A percentile compares a stretch with the other conserved stretches of the same genome.
Evolutionary conservation across 2,888 invertebrate genomes (phyloP).

Genomic region (Spialia ferax): DNA sequence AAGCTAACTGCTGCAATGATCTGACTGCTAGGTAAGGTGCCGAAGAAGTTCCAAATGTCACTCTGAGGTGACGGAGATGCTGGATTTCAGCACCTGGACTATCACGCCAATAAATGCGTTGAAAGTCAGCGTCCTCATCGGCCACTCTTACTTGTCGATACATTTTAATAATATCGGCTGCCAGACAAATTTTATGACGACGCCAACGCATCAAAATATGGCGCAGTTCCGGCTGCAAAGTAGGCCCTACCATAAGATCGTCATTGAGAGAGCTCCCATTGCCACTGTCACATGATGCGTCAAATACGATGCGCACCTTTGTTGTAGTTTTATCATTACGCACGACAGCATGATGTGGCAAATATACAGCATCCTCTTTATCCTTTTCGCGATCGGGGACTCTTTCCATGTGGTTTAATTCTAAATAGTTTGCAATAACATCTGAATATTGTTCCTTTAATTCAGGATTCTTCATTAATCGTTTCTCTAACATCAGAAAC

Average conservation of each 20-base stretch:
- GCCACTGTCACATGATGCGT: constrained; percentile 13
- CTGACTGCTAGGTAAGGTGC: constrained; percentile 44
- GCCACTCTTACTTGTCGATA: constrained; percentile 9
- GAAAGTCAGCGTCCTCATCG: constrained; percentile 1
- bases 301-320: constrained; percentile 39
- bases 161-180: constrained; percentile 18
- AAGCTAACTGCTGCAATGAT: constrained; percentile 40
- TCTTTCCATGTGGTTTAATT: neutral
- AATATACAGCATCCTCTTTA: constrained; percentile 32
- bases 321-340: constrained; percentile 40
- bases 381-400: neutral
- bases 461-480: constrained; percentile 27
- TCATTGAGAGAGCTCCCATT: constrained; percentile 48
- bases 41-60: constrained; percentile 41
- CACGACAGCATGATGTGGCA: constrained; percentile 42
- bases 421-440: constrained; percentile 1
- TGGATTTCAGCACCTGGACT: constrained; percentile 7
- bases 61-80: constrained; percentile 4
- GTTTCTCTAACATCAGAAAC: constrained; percentile 30
- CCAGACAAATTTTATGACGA: constrained; percentile 10
- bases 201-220: constrained; percentile 44
- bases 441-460: constrained; percentile 14
- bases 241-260: constrained; percentile 42
- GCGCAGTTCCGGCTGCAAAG: constrained; percentile 43
- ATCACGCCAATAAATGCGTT: constrained; percentile 17